Percentiles rank a stretch among this genome's conserved stretches.
Conservation (phyloP, 2,113 vertebrate genomes). For the Channa maculata region DNA sequence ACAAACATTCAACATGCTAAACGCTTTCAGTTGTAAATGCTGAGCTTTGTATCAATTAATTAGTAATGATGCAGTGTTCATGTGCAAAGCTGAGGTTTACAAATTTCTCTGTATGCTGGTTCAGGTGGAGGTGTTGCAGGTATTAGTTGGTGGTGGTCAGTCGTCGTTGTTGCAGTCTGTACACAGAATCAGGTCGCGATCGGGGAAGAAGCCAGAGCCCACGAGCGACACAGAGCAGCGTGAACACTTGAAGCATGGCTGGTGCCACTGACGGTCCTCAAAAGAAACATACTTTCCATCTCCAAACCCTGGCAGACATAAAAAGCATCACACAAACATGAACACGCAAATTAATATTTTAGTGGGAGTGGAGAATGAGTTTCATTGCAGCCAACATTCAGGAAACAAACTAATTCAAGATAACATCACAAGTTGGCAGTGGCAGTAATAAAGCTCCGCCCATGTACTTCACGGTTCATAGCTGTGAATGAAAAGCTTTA, state of each 20-base stretch:
- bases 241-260: slow-evolving; percentile 94
- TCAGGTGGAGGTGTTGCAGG: neutral
- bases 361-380: neutral
- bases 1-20: slow-evolving; percentile 39
- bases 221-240: slow-evolving; percentile 92
- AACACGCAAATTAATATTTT: slow-evolving; percentile 7
- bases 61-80: slow-evolving; percentile 25
- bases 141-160: slow-evolving; percentile 13
- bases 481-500: slow-evolving; percentile 11
- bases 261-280: slow-evolving; percentile 97
- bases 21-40: slow-evolving; percentile 30
- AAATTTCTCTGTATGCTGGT: neutral
- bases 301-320: slow-evolving; percentile 86
- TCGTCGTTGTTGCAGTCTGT: slow-evolving; percentile 89
- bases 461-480: slow-evolving; percentile 16
- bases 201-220: slow-evolving; percentile 93
- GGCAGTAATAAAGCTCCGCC: slow-evolving; percentile 7
- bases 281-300: slow-evolving; percentile 97
- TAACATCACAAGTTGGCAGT: slow-evolving; percentile 31
- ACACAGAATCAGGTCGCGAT: slow-evolving; percentile 91
- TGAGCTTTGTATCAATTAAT: slow-evolving; percentile 32
- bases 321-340: slow-evolving; percentile 5
- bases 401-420: slow-evolving; percentile 30
- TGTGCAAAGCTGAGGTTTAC: slow-evolving; percentile 44
- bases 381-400: slow-evolving; percentile 22